A percentile compares a stretch with the other conserved stretches of the same genome.
These are phyloP conservation scores for Discoglossus pictus DNA, from an alignment of 2,797 vertebrate genomes.

Conservation along the genomic window DNA sequence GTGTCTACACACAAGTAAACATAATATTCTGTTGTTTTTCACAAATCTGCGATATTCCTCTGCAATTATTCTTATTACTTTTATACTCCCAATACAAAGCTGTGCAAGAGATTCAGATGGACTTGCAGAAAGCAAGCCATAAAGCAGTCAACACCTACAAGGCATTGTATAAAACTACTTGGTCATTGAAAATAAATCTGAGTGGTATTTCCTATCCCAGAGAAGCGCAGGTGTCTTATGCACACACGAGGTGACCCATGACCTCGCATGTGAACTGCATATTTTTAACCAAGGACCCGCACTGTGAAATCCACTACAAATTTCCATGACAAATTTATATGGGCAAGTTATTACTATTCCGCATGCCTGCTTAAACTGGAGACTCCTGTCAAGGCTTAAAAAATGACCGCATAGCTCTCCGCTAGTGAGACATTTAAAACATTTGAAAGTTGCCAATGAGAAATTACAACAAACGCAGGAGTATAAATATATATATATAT, in stretches of 20 bases:
- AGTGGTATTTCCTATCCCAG: conserved; percentile 39
- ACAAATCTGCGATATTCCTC: background rate
- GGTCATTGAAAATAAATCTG: conserved; percentile 33
- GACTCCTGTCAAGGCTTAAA: conserved; percentile 32
- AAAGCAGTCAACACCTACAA: conserved; percentile 26
- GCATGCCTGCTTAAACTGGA: conserved; percentile 28
- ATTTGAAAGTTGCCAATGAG: background rate
- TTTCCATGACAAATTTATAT: conserved; percentile 33
- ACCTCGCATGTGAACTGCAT: conserved; percentile 36
- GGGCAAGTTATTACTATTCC: conserved; percentile 37
- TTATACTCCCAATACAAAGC: background rate
- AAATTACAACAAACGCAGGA: too few species aligned
- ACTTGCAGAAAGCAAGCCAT: background rate
- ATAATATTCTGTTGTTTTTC: background rate
- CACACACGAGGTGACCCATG: conserved; percentile 25
- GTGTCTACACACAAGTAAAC: background rate
- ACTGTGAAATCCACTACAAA: conserved; percentile 42
- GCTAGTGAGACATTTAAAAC: conserved; percentile 11
- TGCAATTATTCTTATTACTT: background rate
- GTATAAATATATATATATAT: too few species aligned
- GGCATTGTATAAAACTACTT: conserved; percentile 12
- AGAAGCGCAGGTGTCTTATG: conserved; percentile 42
- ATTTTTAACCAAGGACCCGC: conserved; percentile 36
- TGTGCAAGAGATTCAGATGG: background rate
- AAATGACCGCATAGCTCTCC: conserved; percentile 9